Base-by-base conservation (phyloP, 2,888 invertebrate genomes). In the Tetragonula carbonaria region DNA sequence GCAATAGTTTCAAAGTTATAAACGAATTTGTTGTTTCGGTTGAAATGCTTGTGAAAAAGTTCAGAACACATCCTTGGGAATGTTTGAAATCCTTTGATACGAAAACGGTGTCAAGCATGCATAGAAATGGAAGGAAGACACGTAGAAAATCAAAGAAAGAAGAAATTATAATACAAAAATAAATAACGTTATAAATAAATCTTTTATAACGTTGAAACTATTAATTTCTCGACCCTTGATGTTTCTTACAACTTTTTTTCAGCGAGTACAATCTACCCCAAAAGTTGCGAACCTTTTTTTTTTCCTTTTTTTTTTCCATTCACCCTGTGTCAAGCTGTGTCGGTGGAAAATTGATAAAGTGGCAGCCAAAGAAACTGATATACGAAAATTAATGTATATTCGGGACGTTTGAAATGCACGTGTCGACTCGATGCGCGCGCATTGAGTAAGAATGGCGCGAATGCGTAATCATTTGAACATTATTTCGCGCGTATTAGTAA, bases 381-480 rank as follows among this genome's bases (percentile, higher is more conserved):
- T 0, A 8, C 8, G 45, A 45, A 45, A 45, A 45, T 45, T 45
- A 45, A 45, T 45, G 71, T 67, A 81, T 79, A 59, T 50, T 63
- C 28, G 74, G 55, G 55, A 59, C 53, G 33, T 55, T 63, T 55
- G 33, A 63, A 65, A 57, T 59, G 70, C 78, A 86, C 76, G 87
- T 84, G 78, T 75, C 55, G 51, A 78, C 67, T 16, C 18, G 53
- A 6, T 18, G 23, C 62, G 84, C 65, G 62, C 76, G 82, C 78
- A 76, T 80, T 74, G 68, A 84, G 50, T 74, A 70, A 33, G 33
- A 33, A 68, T 65, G 38, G 23, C 53, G 38, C 18, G 74, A 74
- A 66, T 59, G 23, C 59, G 16, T 28, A 50, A 45, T 21, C 63
- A 50, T 28, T 74, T 82, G 57, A 71, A 72, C 68, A 83, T 85